Evolutionary conservation across 37 sponge, comb jelly and placozoan genomes (phyloP).

Genomic region (Bolinopsis microptera): DNA sequence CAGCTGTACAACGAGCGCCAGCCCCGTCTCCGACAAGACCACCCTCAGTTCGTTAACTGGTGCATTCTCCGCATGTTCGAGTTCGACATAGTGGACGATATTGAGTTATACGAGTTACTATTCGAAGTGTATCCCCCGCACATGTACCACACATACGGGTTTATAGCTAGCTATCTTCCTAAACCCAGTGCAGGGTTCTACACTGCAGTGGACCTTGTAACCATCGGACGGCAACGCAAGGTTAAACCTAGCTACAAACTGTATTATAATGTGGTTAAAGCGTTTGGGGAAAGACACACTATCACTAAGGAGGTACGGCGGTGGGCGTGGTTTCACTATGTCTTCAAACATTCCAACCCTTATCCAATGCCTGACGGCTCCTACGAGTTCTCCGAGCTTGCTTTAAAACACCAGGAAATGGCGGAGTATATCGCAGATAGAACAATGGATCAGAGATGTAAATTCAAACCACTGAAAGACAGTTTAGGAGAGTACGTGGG

Average conservation of each 20-base stretch:
- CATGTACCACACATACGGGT: conserved; percentile 30
- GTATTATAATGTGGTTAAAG: conserved; percentile 34
- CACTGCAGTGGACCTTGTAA: background rate
- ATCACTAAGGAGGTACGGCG: background rate
- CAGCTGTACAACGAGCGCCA: conserved; percentile 31
- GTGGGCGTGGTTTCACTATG: conserved; percentile 52
- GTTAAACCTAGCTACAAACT: conserved; percentile 19
- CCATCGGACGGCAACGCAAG: background rate
- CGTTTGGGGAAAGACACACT: conserved; percentile 38
- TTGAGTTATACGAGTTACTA: conserved; percentile 48
- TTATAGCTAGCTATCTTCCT: background rate
- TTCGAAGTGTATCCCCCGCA: conserved; percentile 34
- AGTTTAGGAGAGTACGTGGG: conserved; percentile 5
- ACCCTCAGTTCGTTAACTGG: conserved; percentile 65
- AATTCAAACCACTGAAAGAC: background rate
- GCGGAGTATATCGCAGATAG: conserved; percentile 42
- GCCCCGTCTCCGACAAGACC: conserved; percentile 38
- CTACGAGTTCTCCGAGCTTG: conserved; percentile 4
- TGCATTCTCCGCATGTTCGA: conserved; percentile 59
- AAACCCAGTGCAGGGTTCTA: conserved; percentile 24
- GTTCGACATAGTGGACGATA: conserved; percentile 25
- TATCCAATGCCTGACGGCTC: conserved; percentile 43
- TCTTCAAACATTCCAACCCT: background rate
- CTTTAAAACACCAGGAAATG: conserved; percentile 58
- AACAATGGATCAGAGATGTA: conserved; percentile 51